These are phyloP conservation scores for Progne subis DNA, from an alignment of 2,113 vertebrate species.

Conservation along the genomic window DNA sequence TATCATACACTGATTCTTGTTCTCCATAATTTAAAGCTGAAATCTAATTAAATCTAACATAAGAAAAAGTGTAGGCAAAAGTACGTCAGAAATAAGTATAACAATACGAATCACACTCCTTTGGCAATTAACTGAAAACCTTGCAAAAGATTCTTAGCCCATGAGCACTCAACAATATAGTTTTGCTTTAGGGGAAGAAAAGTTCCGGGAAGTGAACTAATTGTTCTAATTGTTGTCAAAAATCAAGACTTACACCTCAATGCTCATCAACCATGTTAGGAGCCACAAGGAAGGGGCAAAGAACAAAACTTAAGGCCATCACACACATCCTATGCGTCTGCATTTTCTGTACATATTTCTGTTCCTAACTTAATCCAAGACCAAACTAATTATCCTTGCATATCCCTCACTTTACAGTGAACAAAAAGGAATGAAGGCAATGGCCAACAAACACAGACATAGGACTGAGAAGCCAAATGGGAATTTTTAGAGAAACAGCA, in stretches of 20 bases:
- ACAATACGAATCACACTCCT: background rate
- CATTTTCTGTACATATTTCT: background rate
- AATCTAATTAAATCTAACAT: background rate
- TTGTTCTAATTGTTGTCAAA: background rate
- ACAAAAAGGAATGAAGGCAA: background rate
- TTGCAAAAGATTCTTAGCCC: background rate
- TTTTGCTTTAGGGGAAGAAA: background rate
- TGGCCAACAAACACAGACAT: background rate
- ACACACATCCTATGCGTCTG: background rate
- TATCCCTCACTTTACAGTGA: fast-evolving
- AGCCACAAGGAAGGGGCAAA: background rate
- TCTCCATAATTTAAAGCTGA: background rate
- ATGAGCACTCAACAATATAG: background rate
- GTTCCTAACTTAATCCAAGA: background rate
- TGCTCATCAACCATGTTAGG: fast-evolving
- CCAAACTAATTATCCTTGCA: background rate
- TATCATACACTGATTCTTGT: background rate
- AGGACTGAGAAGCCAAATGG: background rate
- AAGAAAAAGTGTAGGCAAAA: background rate
- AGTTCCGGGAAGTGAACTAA: background rate
- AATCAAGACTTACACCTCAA: background rate
- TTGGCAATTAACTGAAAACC: background rate
- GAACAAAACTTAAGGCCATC: background rate
- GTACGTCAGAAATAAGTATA: background rate
- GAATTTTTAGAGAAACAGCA: background rate